A percentile compares a stretch with the other conserved stretches of the same genome.
Evolutionary conservation across 1,140 invertebrate genomes (phyloP).

Genomic region (Pseudobourletiella spinata): DNA sequence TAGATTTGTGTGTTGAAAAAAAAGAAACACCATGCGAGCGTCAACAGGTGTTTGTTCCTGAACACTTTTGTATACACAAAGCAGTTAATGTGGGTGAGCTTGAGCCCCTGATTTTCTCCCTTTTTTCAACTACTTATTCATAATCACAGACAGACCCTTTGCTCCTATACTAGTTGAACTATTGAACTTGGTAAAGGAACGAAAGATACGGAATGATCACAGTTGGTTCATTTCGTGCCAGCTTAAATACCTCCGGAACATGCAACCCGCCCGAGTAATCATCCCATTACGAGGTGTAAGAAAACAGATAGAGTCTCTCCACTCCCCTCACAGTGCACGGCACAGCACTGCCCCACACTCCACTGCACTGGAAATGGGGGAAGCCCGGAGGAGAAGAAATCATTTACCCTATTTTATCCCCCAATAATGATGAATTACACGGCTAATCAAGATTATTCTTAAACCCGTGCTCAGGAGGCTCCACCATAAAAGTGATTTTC

Average conservation of each 20-base stretch:
- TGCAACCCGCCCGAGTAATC: background rate
- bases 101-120: background rate
- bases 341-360: background rate
- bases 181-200: too few species aligned
- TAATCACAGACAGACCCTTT: background rate
- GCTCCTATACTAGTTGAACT: constrained; percentile 2
- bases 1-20: background rate
- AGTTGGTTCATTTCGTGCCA: too few species aligned
- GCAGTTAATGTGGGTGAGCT: background rate
- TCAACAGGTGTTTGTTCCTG: constrained; percentile 1
- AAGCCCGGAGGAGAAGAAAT: constrained; percentile 1
- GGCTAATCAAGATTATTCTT: background rate
- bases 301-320: background rate
- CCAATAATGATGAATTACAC: constrained; percentile 9
- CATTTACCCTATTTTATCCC: constrained; percentile 3
- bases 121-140: background rate
- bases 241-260: background rate
- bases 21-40: background rate
- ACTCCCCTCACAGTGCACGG: too few species aligned
- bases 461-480: too few species aligned
- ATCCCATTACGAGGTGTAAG: constrained; percentile 3
- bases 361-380: background rate
- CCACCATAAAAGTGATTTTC: too few species aligned
- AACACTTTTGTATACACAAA: background rate
- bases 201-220: too few species aligned